Evolutionary conservation across 2,113 vertebrate genomes (phyloP), one percentile per base, ranked within the genome.

Genomic region (Cisticola juncidis): DNA sequence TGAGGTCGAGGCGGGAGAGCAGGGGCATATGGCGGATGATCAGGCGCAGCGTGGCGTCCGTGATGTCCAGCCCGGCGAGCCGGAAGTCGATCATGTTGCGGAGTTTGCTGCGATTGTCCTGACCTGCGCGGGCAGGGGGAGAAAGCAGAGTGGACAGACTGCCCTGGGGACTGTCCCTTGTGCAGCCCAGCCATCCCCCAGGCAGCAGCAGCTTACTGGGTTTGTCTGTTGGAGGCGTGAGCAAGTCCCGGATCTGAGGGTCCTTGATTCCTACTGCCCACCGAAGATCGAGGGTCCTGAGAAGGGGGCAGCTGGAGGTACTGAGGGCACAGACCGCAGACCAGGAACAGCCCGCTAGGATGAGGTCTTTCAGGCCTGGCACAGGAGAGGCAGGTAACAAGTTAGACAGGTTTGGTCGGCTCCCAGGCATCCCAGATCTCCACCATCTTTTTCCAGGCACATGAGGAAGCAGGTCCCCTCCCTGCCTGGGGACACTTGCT

Each of bases 1-100:
- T 99, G 88, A 99, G 98, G 98, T 99, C 99, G 62, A 99, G 98
- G 91, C 98, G 98, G 70, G 99, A 99, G 94, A 99, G 98, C 97
- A 99, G 98, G 96, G 99, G 99, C 99, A 99, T 99, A 95, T 99
- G 99, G 91, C 99, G 99, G 94, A 99, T 99, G 96, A 99, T 99
- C 92, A 99, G 98, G 66, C 99, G 98, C 93, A 99, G 97, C 5
- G 99, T 99, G 92, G 99, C 98, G 42, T 99, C 99, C 0, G 98
- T 99, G 97, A 99, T 99, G 97, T 99, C 99, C 94, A 99, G 98
- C 61, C 99, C 99, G 2, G 99, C 98, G 69, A 99, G 98, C 86
- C 99, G 98, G 97, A 99, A 98, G 94, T 98, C 99, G 9, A 99
- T 99, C 98, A 99, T 98, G 96, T 98, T 99, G 71, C 99, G 98